Base-by-base conservation (phyloP, 1,140 invertebrate species). In the Nymphalis io region DNA sequence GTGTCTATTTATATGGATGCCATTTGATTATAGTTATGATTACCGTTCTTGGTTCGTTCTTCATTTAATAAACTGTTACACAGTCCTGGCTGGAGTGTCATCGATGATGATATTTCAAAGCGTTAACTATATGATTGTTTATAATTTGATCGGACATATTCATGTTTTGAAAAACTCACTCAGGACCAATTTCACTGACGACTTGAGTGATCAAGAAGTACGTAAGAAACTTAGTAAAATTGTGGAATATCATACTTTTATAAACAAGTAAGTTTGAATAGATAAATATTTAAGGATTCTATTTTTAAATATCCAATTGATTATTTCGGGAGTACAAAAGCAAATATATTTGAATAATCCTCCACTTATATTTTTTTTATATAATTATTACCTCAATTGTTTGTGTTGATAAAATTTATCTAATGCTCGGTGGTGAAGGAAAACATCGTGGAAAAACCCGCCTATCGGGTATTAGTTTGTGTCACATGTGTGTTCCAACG, bases 131-230 rank as follows among this genome's bases (percentile, higher is more conserved):
- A 75, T 79, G 6, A 61, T 81, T 21, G 59, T 83, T 44, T 80
- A 73, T 53, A 78, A 87, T 69, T 51, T 84, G 4, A 79, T 83
- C n/a, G 81, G 74, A 0, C 82, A 87, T 70, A 78, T 84, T 33
- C 68, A 80, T 18, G 76, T 81, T 12, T 68, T 83, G 40, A 83
- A 81, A 62, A 6, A 81, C 8, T 82, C 53, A 57, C 63, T 84
- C 5, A 70, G 53, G 63, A 67, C 60, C 10, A 62, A 71, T 42
- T 82, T 78, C 39, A 40, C 53, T 1, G 57, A 69, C 48, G 27
- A 71, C 44, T 59, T 77, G 23, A 76, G 39, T n/a, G 55, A 78
- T 8, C 57, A 60, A 12, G 72, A 78, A 57, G 68, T 73, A 15
- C 75, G 74, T 39, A 27, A 18, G 13, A 78, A 55, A 33, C 64